Conservation (phyloP, 2,113 vertebrate genomes). For the Ancistrus triradiatus region DNA sequence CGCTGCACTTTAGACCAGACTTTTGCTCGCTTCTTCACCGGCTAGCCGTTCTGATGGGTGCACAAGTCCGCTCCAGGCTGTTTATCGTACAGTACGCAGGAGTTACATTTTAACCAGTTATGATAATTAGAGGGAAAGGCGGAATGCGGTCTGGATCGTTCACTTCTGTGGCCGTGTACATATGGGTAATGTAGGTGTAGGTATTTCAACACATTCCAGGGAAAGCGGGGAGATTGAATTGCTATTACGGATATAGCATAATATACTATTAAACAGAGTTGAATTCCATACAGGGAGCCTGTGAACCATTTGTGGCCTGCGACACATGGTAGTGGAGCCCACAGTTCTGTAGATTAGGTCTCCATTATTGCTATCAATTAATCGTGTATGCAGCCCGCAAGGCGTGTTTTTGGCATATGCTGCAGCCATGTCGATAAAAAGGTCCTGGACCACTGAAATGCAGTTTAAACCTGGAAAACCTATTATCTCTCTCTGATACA, state of each 20-base stretch:
- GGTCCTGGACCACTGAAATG: no score
- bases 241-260: background rate
- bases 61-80: background rate
- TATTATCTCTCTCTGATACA: no score
- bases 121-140: conserved; percentile 2
- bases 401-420: no score
- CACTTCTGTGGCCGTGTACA: background rate
- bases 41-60: background rate
- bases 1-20: background rate
- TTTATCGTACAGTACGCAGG: background rate
- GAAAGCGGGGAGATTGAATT: background rate
- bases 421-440: no score
- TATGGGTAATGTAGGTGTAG: background rate
- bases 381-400: no score
- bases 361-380: no score
- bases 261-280: no score
- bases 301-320: no score
- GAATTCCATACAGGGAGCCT: no score
- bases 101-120: conserved; percentile 5
- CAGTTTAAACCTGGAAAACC: no score
- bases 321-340: no score
- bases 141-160: background rate
- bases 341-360: no score
- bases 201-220: background rate
- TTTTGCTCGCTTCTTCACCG: background rate